These are phyloP conservation scores for Tetramorium bicarinatum DNA, from an alignment of 2,888 invertebrate species.

Conservation along the genomic window DNA sequence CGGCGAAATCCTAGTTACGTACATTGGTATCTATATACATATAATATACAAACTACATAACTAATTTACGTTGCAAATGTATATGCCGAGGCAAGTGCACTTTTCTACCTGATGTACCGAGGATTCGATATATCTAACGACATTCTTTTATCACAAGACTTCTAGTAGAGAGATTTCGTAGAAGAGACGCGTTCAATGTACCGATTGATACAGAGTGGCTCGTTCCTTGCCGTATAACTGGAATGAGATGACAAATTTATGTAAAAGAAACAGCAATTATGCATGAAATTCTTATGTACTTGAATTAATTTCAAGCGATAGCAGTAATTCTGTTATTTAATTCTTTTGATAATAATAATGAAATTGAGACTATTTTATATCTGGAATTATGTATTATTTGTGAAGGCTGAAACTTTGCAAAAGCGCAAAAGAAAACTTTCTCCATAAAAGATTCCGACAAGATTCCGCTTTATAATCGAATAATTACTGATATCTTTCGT, in stretches of 20 bases:
- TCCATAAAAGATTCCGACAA: neutral
- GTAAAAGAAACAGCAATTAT: too few relatives aligned
- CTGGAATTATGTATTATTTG: too few relatives aligned
- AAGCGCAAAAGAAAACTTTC: neutral
- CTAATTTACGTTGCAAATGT: slow-evolving; percentile 60
- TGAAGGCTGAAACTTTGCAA: too few relatives aligned
- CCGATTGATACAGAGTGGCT: neutral
- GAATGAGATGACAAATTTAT: neutral
- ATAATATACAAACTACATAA: slow-evolving; percentile 54
- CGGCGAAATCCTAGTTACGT: slow-evolving; percentile 32
- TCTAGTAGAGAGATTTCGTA: slow-evolving; percentile 15
- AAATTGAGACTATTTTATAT: too few relatives aligned
- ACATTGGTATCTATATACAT: slow-evolving; percentile 57
- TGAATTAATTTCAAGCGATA: too few relatives aligned
- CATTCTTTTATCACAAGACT: slow-evolving; percentile 22
- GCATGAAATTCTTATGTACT: too few relatives aligned
- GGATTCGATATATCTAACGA: slow-evolving; percentile 54
- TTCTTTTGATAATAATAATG: too few relatives aligned
- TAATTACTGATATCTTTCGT: neutral
- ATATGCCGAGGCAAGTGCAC: slow-evolving; percentile 73
- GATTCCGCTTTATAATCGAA: neutral
- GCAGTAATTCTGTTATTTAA: too few relatives aligned
- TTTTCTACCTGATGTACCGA: slow-evolving; percentile 69
- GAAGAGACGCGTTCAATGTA: neutral
- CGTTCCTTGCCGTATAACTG: neutral